Percentiles rank a stretch among this genome's conserved stretches.
These are phyloP conservation scores for Drosophila falleni DNA, from an alignment of 2,888 invertebrate genomes.

Conservation along the genomic window DNA sequence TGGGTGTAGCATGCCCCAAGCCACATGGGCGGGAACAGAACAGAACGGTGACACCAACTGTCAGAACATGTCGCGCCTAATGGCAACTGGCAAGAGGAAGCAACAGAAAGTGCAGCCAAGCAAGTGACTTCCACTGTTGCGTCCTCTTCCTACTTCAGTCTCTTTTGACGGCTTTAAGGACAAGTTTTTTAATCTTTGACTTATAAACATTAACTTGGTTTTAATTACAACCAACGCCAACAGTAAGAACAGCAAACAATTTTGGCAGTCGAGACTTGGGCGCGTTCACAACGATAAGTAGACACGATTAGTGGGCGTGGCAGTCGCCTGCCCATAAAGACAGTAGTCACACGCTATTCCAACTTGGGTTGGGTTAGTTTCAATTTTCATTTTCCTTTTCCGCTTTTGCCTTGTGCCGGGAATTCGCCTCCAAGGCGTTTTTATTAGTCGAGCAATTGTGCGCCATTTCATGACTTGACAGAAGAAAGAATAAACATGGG, in stretches of 20 bases:
- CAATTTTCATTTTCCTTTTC: constrained; percentile 73
- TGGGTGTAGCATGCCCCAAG: constrained; percentile 15
- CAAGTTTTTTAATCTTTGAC: constrained; percentile 75
- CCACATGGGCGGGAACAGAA: not conserved
- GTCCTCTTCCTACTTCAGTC: not conserved
- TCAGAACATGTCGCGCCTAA: constrained; percentile 53
- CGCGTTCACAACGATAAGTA: constrained; percentile 57
- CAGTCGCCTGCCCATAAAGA: constrained; percentile 35
- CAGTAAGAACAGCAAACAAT: constrained; percentile 30
- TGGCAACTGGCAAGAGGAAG: constrained; percentile 46
- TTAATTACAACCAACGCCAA: constrained; percentile 76
- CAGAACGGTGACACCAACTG: constrained; percentile 23
- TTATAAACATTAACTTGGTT: constrained; percentile 83
- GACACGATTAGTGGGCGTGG: constrained; percentile 64
- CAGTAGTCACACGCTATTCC: constrained; percentile 61
- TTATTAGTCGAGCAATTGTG: constrained; percentile 62
- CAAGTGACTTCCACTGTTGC: constrained; percentile 16
- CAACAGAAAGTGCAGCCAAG: constrained; percentile 45
- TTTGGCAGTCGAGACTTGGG: constrained; percentile 52
- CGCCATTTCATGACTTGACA: constrained; percentile 42
- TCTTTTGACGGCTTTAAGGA: constrained; percentile 31
- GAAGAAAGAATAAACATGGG: not conserved
- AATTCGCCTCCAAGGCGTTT: constrained; percentile 49
- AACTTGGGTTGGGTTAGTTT: constrained; percentile 77
- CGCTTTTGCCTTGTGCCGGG: constrained; percentile 29